Evolutionary conservation across 2,797 vertebrate species (phyloP).

Genomic region (Tenualosa thibaudeaui): DNA sequence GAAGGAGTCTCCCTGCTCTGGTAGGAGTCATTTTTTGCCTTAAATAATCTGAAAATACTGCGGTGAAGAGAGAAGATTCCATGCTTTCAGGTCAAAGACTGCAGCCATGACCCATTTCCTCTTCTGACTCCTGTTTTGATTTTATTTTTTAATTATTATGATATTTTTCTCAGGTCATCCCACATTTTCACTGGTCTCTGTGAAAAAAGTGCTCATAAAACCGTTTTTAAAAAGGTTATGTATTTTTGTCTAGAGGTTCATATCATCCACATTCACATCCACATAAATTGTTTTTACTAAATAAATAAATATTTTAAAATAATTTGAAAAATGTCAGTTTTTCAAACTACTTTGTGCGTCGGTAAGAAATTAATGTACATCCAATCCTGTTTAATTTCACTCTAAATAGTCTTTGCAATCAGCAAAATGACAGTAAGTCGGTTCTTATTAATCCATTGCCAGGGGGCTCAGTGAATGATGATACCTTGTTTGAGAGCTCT

Average conservation of each 20-base stretch:
- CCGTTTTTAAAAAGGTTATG: not conserved
- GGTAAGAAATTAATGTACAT: not conserved
- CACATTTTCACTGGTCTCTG: not conserved
- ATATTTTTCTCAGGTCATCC: not conserved
- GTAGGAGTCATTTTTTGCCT: not conserved
- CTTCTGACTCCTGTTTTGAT: constrained; percentile 57
- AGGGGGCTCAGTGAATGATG: not conserved
- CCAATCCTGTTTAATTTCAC: constrained; percentile 9
- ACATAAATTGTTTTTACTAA: not conserved
- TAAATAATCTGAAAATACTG: constrained; percentile 21
- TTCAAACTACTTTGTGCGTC: not conserved
- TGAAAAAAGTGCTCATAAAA: not conserved
- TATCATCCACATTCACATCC: not conserved
- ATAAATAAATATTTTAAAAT: not conserved
- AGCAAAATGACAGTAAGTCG: not conserved
- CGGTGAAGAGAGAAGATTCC: not conserved
- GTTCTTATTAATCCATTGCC: constrained; percentile 9
- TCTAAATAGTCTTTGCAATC: constrained; percentile 7
- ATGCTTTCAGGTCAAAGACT: constrained; percentile 30
- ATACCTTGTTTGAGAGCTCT: not conserved
- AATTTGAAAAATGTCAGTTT: not conserved
- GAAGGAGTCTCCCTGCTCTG: constrained; percentile 1
- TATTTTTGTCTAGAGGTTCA: not conserved
- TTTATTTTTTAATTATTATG: constrained; percentile 30
- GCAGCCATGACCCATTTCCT: constrained; percentile 37